Base-by-base conservation (phyloP, 2,113 vertebrate genomes). In the Dipodomys ordii region DNA sequence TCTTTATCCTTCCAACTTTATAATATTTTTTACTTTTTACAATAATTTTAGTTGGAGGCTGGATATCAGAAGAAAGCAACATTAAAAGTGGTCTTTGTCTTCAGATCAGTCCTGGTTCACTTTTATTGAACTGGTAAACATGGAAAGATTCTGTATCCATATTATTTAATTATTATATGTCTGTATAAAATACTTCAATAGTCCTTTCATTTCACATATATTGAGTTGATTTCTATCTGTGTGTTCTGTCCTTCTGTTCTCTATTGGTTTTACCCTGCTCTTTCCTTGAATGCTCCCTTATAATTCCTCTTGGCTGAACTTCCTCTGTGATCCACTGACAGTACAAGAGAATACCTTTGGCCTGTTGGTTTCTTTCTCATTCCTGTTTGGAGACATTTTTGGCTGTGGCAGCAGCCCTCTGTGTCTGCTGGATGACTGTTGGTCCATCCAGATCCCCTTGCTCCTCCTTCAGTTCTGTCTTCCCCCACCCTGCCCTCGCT, bases 391-490 rank as follows among this genome's bases (percentile, higher is more conserved):
- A 72, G 53, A 76, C 10, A 39, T 68, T 22, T 85, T 25, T 23
- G 7, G 7, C 72, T 64, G 62, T 22, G 4, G 18, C 22, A 23
- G 46, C 39, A 39, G 39, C 3, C 62, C 44, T 65, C 44, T 30
- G 30, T 12, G 49, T 4, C 49, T 49, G 49, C 49, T 49, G 8
- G 49, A 9, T 27, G 7, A 28, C 2, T 2, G n/a, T 0, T 2
- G 0, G 7, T 72, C 7, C 3, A 18, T 2, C 3, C 16, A 0
- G 3, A 49, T 49, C 49, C 12, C 49, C 7, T 57, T 72, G 2
- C 0, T 6, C 18, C 46, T 64, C 39, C 8, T 49, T 12, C 22
- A 35, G 1, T 64, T 15, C 32, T 62, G 15, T 2, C 27, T 49
- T 28, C 72, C 32, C 65, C 30, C 5, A 19, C 4, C 3, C 27